These are phyloP conservation scores for Gallinago stenura DNA, from an alignment of 2,797 vertebrate genomes.

Conservation along the genomic window DNA sequence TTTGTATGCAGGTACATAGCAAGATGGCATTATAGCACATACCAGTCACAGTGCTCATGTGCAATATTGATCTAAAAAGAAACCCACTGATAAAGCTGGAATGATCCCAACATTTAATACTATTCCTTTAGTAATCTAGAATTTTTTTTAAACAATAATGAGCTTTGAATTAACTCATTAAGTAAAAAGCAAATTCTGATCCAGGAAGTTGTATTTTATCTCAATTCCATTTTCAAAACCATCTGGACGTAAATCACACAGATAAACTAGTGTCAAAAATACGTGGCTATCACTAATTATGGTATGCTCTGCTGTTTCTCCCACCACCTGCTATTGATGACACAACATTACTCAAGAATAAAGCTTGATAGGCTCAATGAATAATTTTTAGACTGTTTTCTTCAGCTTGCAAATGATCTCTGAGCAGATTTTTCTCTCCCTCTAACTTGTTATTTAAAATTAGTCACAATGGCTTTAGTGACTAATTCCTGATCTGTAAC, in stretches of 20 bases:
- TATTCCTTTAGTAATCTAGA: background rate
- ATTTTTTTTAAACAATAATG: background rate
- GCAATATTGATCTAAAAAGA: background rate
- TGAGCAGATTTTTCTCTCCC: background rate
- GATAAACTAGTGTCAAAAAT: slow-evolving; percentile 32
- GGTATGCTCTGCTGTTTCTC: slow-evolving; percentile 8
- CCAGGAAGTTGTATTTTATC: slow-evolving; percentile 26
- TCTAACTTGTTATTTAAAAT: slow-evolving; percentile 31
- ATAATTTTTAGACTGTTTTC: slow-evolving; percentile 56
- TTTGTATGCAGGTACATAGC: fast-evolving
- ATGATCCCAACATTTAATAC: background rate
- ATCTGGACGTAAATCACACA: background rate
- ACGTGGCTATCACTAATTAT: slow-evolving; percentile 1
- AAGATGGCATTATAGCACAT: background rate
- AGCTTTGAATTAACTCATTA: slow-evolving; percentile 23
- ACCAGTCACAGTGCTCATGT: background rate
- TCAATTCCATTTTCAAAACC: slow-evolving; percentile 27
- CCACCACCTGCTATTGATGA: slow-evolving; percentile 41
- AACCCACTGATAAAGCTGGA: background rate
- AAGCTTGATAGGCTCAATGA: slow-evolving; percentile 39
- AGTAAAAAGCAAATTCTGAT: background rate
- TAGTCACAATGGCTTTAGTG: slow-evolving; percentile 39
- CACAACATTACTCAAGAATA: slow-evolving; percentile 51
- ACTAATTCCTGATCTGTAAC: slow-evolving; percentile 30
- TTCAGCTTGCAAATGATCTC: slow-evolving; percentile 30